A percentile compares a stretch with the other conserved stretches of the same genome.
Evolutionary conservation across 2,888 invertebrate species (phyloP).

Genomic region (Allacma fusca): DNA sequence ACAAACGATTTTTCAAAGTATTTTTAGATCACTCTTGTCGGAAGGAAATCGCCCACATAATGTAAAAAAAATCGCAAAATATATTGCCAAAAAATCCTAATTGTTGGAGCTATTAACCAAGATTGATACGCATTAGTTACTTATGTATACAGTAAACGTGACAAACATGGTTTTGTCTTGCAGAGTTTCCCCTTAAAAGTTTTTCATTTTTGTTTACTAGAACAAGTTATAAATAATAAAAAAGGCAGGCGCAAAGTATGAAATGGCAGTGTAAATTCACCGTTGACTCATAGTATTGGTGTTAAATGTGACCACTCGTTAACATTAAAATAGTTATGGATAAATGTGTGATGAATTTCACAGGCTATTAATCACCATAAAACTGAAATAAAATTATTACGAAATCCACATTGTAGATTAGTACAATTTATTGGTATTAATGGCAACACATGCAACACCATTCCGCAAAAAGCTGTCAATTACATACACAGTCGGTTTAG

Average conservation of each 20-base stretch:
- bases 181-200: conserved; percentile 24
- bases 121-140: too few species aligned
- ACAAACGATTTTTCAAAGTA: conserved; percentile 10
- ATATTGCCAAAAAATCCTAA: too few species aligned
- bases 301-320: too few species aligned
- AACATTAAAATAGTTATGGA: too few species aligned
- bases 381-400: background rate
- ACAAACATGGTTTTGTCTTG: conserved; percentile 46
- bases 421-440: conserved; percentile 35
- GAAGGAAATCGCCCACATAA: background rate
- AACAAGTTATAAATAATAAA: background rate
- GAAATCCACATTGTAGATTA: background rate
- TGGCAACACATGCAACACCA: conserved; percentile 42
- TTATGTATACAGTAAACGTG: background rate
- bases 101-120: too few species aligned
- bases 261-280: background rate
- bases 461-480: conserved; percentile 8
- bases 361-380: background rate
- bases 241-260: background rate
- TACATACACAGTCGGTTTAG: conserved; percentile 5
- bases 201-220: background rate
- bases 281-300: too few species aligned
- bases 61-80: background rate
- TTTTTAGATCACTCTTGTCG: background rate
- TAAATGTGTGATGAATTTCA: background rate